These are phyloP conservation scores for Rhinichthys klamathensis DNA, from an alignment of 2,113 vertebrate genomes.

Conservation along the genomic window DNA sequence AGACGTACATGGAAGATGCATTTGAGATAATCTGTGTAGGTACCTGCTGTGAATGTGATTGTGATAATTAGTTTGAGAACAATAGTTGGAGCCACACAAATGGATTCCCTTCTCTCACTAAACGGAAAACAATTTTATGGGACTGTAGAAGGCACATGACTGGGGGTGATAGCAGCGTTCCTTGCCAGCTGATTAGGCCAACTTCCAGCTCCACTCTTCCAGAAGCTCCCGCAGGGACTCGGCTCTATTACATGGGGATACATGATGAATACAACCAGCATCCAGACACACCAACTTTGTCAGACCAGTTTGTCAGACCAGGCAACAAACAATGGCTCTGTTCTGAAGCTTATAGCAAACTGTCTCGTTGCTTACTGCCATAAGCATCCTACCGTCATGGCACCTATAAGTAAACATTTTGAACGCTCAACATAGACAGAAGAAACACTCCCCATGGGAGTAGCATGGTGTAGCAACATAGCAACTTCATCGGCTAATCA, in stretches of 20 bases:
- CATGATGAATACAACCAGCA: constrained; percentile 22
- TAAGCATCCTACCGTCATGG: neutral
- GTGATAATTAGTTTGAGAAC: constrained; percentile 4
- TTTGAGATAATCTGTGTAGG: constrained; percentile 11
- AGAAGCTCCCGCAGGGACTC: constrained; percentile 1
- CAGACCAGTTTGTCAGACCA: neutral
- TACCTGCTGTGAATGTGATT: neutral
- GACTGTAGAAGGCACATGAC: neutral
- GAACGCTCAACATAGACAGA: neutral
- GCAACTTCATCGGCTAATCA: too few species aligned
- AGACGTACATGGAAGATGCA: neutral
- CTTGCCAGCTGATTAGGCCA: constrained; percentile 9
- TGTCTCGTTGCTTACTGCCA: neutral
- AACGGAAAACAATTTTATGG: neutral
- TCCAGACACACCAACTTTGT: constrained; percentile 28
- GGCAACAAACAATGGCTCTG: neutral
- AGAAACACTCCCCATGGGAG: neutral
- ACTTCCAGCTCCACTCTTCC: constrained; percentile 36
- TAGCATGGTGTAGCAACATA: too few species aligned
- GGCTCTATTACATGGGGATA: constrained; percentile 12
- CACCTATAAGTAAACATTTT: neutral
- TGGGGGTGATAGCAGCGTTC: neutral
- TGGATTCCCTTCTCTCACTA: neutral
- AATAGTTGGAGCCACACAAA: neutral
- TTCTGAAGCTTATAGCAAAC: neutral